Evolutionary conservation across 2,888 invertebrate genomes (phyloP).

Genomic region (Unio delphinus): DNA sequence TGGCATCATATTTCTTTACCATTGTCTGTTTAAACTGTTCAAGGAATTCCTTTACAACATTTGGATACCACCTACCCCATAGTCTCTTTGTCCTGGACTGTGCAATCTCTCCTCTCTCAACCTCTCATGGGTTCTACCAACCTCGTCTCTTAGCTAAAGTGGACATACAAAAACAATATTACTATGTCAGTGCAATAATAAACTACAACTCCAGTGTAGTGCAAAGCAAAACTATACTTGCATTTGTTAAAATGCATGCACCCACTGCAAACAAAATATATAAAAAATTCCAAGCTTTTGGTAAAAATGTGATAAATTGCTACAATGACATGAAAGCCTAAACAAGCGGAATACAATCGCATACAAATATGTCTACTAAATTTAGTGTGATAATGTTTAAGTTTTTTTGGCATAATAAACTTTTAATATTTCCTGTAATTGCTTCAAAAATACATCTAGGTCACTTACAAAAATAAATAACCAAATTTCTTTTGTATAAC

Average conservation of each 20-base stretch:
- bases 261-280: neutral
- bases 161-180: slow-evolving; percentile 9
- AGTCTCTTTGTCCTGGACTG: slow-evolving; percentile 47
- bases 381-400: neutral
- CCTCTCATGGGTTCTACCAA: slow-evolving; percentile 58
- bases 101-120: slow-evolving; percentile 55
- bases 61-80: slow-evolving; percentile 42
- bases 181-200: neutral
- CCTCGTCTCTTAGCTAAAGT: slow-evolving; percentile 57
- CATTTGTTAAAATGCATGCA: neutral
- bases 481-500: no score
- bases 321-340: no score
- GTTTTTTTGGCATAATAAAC: neutral
- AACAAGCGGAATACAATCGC: neutral
- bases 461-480: no score
- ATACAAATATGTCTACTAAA: neutral
- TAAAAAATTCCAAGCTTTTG: neutral
- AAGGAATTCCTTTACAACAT: neutral
- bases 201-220: neutral
- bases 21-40: neutral
- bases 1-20: no score
- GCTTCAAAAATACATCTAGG: no score
- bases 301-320: no score
- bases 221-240: no score
- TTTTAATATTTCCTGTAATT: no score